Percentiles rank a stretch among this genome's conserved stretches.
Conservation (phyloP, 2,113 vertebrate genomes). For the Diadophis punctatus region DNA sequence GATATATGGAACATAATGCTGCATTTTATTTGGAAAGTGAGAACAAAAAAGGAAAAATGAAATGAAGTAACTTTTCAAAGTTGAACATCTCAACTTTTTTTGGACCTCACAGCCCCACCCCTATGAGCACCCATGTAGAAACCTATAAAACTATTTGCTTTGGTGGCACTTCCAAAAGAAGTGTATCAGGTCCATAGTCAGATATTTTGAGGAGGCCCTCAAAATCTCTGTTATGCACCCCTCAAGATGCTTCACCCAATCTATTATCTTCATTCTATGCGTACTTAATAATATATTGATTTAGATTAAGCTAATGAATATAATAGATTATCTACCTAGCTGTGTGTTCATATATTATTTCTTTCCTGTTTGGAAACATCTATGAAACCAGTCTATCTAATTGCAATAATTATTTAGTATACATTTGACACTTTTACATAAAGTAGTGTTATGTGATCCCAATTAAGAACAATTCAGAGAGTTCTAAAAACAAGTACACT, state of each 20-base stretch:
- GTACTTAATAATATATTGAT: background rate
- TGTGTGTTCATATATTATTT: background rate
- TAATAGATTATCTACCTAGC: background rate
- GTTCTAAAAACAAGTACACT: background rate
- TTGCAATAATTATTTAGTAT: background rate
- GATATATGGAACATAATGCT: background rate
- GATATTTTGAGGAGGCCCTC: background rate
- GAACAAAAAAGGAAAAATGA: background rate
- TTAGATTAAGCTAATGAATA: background rate
- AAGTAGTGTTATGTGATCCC: background rate
- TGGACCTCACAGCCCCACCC: background rate
- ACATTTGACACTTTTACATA: background rate
- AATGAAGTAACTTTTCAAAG: background rate
- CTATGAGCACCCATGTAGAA: background rate
- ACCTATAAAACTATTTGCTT: background rate
- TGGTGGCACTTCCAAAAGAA: background rate
- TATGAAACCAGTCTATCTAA: background rate
- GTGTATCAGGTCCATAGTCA: background rate
- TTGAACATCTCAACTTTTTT: background rate
- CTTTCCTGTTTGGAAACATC: background rate
- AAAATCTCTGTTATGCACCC: background rate
- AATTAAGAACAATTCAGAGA: slow-evolving; percentile 22
- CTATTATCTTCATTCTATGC: background rate
- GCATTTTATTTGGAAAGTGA: background rate
- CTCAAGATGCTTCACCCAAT: background rate